Conservation (phyloP, 1,140 invertebrate genomes). For the Frieseomelitta varia region DNA sequence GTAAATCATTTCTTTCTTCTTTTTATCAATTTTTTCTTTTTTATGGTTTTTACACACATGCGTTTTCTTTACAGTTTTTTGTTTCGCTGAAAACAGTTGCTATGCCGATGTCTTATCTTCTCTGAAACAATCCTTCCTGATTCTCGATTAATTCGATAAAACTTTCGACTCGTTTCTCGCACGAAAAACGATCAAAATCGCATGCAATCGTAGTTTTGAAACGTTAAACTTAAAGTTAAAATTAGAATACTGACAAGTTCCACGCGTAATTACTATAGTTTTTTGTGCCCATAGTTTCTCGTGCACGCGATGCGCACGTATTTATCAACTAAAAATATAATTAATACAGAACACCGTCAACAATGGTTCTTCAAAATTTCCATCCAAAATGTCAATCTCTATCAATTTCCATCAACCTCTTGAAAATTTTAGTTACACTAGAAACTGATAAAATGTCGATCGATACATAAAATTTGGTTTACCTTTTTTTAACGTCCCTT, state of each 20-base stretch:
- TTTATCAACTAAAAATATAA: background rate
- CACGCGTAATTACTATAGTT: slow-evolving; percentile 12
- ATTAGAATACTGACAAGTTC: slow-evolving; percentile 50
- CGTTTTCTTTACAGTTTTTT: background rate
- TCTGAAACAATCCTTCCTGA: background rate
- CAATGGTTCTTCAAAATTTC: background rate
- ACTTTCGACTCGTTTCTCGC: background rate
- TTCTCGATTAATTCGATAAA: background rate
- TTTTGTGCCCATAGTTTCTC: slow-evolving; percentile 3
- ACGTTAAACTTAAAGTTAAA: slow-evolving; percentile 29
- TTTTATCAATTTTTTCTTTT: background rate
- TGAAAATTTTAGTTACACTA: no score
- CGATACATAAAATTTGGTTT: background rate
- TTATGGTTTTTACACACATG: background rate
- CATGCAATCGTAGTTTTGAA: background rate
- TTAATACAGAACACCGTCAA: background rate
- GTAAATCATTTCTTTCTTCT: background rate
- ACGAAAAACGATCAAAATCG: background rate
- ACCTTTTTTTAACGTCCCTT: background rate
- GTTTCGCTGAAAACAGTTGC: background rate
- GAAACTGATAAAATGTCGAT: no score
- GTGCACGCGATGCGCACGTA: background rate
- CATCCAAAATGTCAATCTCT: background rate
- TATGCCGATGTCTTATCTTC: background rate
- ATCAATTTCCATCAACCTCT: no score